Base-by-base conservation (phyloP, 30 jellyfish, hydroid and myxozoan genomes). In the Turritopsis dohrnii region DNA sequence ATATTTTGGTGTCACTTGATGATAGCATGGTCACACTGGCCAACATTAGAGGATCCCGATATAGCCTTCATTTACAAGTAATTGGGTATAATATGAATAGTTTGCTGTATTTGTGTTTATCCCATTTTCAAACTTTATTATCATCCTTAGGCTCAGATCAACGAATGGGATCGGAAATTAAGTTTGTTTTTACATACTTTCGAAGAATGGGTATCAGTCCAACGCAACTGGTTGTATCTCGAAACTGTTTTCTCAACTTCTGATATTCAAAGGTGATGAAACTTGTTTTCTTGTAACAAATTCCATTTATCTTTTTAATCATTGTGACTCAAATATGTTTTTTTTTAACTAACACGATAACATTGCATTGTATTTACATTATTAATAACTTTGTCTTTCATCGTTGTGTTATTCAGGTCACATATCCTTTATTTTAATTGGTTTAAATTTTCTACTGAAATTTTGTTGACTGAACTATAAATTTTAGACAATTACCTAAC, bases 191-290 rank as follows among this genome's bases (percentile, higher is more conserved):
- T 88, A 27, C 66, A 82, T 31, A 81, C 93, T 0, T 91, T 91
- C 79, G 96, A 91, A 54, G 94, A 84, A 84, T 91, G 97, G 97
- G 85, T 91, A 89, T 84, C 73, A 7, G 96, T 91, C n/a, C 97
- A 91, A 72, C 73, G 92, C 7, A 87, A 79, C 31, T 91, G 97
- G 97, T 82, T 91, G 31, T 87, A 91, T 75, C 85, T 91, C 0
- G 97, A 91, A 65, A 86, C 97, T 1, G 88, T 91, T 16, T 91
- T 91, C 85, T 79, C 94, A 19, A 96, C 97, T 5, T 82, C 96
- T 21, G 97, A 91, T 69, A 91, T 91, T 27, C 97, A 91, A 81
- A 91, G 97, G 97, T 91, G 65, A 20, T 60, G 21, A 21, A 60
- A 18, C 21, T 60, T 18, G 22, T 60, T 60, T 60, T 60, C 73